These are phyloP conservation scores for Bungarus multicinctus DNA, from an alignment of 2,113 vertebrate species.

Conservation along the genomic window DNA sequence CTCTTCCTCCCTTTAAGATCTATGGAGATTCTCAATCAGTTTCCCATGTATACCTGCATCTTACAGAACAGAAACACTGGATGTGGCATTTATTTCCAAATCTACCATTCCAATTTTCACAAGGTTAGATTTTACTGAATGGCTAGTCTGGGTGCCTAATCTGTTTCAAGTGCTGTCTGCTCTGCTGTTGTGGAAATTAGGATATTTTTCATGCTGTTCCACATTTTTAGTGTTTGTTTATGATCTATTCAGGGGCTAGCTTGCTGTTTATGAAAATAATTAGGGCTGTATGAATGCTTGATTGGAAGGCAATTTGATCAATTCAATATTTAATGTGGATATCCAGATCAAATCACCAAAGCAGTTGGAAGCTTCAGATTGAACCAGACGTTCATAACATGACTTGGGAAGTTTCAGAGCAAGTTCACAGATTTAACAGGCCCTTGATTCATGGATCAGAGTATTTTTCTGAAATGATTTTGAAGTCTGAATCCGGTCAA, in stretches of 20 bases:
- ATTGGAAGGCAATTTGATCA: background rate
- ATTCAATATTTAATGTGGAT: background rate
- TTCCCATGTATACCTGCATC: background rate
- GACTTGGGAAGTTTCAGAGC: background rate
- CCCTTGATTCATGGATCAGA: background rate
- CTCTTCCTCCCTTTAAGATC: background rate
- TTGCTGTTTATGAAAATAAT: background rate
- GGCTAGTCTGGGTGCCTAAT: background rate
- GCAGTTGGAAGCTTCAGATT: background rate
- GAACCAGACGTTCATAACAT: background rate
- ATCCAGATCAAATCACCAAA: background rate
- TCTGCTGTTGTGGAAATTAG: background rate
- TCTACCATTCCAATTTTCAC: background rate
- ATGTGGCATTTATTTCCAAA: background rate
- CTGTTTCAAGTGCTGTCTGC: background rate
- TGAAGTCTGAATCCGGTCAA: background rate
- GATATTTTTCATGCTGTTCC: background rate
- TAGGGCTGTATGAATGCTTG: background rate
- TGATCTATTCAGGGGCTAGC: background rate
- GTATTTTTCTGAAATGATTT: background rate
- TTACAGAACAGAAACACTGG: background rate
- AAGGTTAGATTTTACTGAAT: background rate
- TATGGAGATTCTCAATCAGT: background rate
- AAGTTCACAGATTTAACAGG: background rate
- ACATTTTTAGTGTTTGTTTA: background rate